phyloP scores from a whole-genome alignment of 2,888 invertebrate genomes.

The Lordiphosa andalusiaca region DNA sequence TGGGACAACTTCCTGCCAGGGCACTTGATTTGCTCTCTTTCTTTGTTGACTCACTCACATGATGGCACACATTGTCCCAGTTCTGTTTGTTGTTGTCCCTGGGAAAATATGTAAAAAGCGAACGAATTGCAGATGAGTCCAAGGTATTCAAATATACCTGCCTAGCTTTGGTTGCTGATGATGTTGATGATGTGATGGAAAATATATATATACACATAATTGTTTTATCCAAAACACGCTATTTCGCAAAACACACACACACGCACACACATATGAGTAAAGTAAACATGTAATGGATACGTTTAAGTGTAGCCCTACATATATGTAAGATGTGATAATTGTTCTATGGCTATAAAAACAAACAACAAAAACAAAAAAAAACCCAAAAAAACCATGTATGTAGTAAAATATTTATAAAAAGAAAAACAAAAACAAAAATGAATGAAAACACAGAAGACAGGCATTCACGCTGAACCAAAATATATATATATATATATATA shows the following conservation, averaged over 20 bases:
- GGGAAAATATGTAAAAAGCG: constrained; percentile 2
- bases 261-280: constrained; percentile 56
- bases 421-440: constrained; percentile 3
- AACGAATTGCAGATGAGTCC: constrained; percentile 13
- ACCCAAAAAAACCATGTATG: not conserved
- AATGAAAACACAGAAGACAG: constrained; percentile 13
- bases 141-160: constrained; percentile 12
- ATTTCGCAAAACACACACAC: constrained; percentile 4
- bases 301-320: constrained; percentile 65
- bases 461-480: constrained; percentile 18
- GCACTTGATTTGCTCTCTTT: too few species aligned
- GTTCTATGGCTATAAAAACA: constrained; percentile 63
- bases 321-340: constrained; percentile 72
- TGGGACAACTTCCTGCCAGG: too few species aligned
- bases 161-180: not conserved
- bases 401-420: constrained; percentile 11
- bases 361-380: not conserved
- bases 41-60: too few species aligned
- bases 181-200: constrained; percentile 4
- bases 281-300: constrained; percentile 63
- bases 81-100: constrained; percentile 4
- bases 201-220: not conserved
- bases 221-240: constrained; percentile 3
- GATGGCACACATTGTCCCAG: not conserved
- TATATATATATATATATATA: constrained; percentile 34